A percentile compares a stretch with the other conserved stretches of the same genome.
Conservation (phyloP, 2,797 vertebrate genomes). For the Hydrolagus colliei region DNA sequence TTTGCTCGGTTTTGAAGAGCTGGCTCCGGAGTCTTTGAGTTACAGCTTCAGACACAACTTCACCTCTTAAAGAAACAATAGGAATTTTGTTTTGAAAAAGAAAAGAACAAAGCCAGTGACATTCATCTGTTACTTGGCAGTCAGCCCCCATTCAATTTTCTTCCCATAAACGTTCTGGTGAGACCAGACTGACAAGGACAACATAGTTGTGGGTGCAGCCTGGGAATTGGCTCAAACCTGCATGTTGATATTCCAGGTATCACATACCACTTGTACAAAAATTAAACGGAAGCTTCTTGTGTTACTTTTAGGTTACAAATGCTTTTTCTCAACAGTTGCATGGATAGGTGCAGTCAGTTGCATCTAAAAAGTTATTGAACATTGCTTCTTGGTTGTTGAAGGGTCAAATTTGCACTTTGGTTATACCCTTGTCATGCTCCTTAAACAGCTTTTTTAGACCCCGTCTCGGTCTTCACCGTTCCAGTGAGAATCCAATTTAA, state of each 20-base stretch:
- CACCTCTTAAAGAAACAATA: not conserved
- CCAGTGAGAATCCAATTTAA: too few relatives aligned
- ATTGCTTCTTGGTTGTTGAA: too few relatives aligned
- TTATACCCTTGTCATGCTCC: too few relatives aligned
- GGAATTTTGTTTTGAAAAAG: not conserved
- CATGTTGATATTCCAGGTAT: not conserved
- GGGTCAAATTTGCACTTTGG: too few relatives aligned
- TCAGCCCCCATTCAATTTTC: not conserved
- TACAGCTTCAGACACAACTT: conserved; percentile 2
- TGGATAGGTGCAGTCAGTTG: too few relatives aligned
- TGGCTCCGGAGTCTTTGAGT: not conserved
- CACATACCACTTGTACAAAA: not conserved
- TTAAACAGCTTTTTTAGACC: too few relatives aligned
- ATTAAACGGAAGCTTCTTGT: not conserved
- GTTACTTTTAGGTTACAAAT: not conserved
- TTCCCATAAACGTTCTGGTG: not conserved
- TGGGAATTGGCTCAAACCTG: not conserved
- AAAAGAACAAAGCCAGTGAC: not conserved
- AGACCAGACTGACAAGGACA: not conserved
- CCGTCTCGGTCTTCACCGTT: too few relatives aligned
- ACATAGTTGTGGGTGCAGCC: not conserved
- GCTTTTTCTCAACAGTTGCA: not conserved
- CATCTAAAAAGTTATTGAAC: too few relatives aligned
- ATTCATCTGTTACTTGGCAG: conserved; percentile 9
- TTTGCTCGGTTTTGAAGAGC: not conserved